Evolutionary conservation across 2,113 vertebrate genomes (phyloP).

Genomic region (Myodes glareolus): DNA sequence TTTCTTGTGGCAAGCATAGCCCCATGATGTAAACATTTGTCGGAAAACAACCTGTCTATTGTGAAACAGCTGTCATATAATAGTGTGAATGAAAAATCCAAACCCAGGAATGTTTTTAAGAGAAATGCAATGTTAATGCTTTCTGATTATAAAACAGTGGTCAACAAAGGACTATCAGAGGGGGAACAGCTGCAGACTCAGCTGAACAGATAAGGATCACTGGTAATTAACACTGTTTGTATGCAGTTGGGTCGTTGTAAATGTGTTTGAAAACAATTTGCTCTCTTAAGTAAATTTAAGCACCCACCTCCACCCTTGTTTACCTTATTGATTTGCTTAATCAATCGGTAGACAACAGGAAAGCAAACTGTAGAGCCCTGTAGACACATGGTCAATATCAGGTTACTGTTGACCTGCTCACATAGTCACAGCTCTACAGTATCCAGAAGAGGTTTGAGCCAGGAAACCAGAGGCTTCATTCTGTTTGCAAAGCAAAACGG

Average conservation of each 20-base stretch:
- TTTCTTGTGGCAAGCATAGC: not conserved
- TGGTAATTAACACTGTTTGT: constrained; percentile 59
- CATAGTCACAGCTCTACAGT: not conserved
- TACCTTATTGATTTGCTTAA: constrained; percentile 64
- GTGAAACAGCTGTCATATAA: not conserved
- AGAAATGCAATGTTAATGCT: constrained; percentile 10
- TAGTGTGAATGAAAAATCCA: constrained; percentile 16
- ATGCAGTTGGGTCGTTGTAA: constrained; percentile 49
- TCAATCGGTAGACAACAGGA: constrained; percentile 8
- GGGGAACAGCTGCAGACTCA: constrained; percentile 12
- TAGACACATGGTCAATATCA: not conserved
- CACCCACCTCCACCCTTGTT: constrained; percentile 14
- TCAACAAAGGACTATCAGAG: not conserved
- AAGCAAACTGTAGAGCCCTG: constrained; percentile 32
- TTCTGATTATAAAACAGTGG: not conserved
- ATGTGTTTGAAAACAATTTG: constrained; percentile 70
- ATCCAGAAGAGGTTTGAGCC: not conserved
- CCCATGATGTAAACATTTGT: not conserved
- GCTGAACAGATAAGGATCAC: constrained; percentile 52
- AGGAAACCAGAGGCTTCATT: not conserved
- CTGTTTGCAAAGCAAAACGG: not conserved
- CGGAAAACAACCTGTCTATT: not conserved
- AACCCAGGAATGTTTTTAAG: not conserved
- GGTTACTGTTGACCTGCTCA: not conserved
- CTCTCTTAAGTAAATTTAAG: constrained; percentile 69